A percentile compares a stretch with the other conserved stretches of the same genome.
phyloP scores from a whole-genome alignment of 2,797 vertebrate genomes.

The Sebastolobus altivelis region DNA sequence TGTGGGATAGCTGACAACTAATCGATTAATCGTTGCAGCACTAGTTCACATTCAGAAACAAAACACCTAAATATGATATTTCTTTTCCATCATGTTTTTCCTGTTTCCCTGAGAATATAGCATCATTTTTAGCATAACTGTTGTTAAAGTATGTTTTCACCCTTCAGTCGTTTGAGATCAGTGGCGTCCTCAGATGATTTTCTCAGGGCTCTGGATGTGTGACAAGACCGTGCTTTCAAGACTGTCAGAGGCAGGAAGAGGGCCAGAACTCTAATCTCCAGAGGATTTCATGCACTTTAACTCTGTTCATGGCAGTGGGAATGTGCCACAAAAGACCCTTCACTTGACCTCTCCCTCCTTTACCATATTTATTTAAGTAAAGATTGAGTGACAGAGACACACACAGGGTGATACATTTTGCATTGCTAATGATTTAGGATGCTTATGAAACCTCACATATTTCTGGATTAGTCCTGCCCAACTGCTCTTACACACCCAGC shows the following conservation, averaged over 20 bases:
- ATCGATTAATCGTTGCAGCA: no score
- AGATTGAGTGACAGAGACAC: constrained; percentile 9
- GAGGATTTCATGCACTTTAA: constrained; percentile 70
- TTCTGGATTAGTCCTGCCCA: constrained; percentile 32
- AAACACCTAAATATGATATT: not conserved
- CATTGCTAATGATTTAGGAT: constrained; percentile 56
- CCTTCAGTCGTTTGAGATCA: constrained; percentile 19
- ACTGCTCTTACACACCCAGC: constrained; percentile 12
- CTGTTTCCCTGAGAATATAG: not conserved
- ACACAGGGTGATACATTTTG: constrained; percentile 45
- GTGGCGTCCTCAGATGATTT: not conserved
- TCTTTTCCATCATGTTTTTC: not conserved
- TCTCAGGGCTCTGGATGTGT: constrained; percentile 24
- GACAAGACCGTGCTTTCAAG: constrained; percentile 31
- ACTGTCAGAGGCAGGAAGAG: constrained; percentile 27
- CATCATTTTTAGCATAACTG: constrained; percentile 2
- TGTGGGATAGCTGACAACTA: no score
- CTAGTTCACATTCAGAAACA: not conserved
- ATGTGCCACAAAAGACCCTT: constrained; percentile 50
- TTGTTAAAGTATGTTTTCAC: not conserved
- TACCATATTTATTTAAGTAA: constrained; percentile 28
- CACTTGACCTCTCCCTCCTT: constrained; percentile 39
- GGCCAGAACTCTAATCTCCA: constrained; percentile 47
- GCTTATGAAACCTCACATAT: constrained; percentile 47
- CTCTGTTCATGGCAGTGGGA: constrained; percentile 61